Conservation (phyloP, 2,888 invertebrate species). For the Lochmaea crataegi region DNA sequence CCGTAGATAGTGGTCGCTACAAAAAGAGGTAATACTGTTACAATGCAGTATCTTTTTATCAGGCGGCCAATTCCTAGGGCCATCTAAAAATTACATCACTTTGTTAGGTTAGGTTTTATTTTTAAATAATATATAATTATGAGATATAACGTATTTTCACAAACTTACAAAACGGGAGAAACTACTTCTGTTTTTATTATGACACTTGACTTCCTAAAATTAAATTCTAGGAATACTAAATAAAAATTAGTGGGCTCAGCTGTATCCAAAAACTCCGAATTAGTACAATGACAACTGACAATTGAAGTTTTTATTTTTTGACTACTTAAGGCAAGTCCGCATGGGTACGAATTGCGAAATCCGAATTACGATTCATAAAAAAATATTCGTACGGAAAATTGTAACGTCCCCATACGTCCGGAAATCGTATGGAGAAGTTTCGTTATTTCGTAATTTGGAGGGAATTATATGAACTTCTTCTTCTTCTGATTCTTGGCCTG, state of each 20-base stretch:
- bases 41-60: constrained; percentile 74
- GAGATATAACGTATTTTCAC: neutral
- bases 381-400: no score
- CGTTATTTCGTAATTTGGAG: no score
- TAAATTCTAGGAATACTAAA: neutral
- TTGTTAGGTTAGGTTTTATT: constrained; percentile 30
- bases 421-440: no score
- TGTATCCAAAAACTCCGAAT: no score
- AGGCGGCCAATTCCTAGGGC: constrained; percentile 65
- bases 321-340: no score
- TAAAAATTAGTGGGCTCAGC: neutral
- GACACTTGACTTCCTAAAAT: neutral
- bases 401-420: no score
- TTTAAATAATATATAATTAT: neutral
- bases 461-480: no score
- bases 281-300: no score
- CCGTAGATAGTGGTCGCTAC: constrained; percentile 72
- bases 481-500: no score
- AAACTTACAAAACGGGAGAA: constrained; percentile 6
- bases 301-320: no score
- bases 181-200: neutral
- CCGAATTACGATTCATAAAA: no score
- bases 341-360: no score
- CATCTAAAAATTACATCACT: constrained; percentile 63
- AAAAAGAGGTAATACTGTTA: constrained; percentile 76